These are phyloP conservation scores for Andinoacara biseriatus DNA, from an alignment of 2,113 vertebrate genomes.

Conservation along the genomic window DNA sequence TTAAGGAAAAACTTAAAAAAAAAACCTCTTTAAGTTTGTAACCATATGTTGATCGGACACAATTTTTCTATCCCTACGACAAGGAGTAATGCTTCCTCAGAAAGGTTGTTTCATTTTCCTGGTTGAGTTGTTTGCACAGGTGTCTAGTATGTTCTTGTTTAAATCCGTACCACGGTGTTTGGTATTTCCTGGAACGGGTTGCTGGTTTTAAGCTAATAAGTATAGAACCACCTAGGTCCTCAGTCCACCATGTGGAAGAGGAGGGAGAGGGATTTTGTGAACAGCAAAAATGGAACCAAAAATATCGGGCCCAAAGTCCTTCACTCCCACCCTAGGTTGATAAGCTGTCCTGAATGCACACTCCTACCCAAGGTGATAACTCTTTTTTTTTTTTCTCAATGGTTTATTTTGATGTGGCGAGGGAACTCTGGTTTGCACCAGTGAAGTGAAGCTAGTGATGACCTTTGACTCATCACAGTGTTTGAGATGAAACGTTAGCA, in stretches of 20 bases:
- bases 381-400: constrained; percentile 24
- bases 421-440: constrained; percentile 47
- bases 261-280: constrained; percentile 89
- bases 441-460: constrained; percentile 42
- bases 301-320: constrained; percentile 85
- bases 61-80: constrained; percentile 29
- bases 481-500: constrained; percentile 35
- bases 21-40: neutral
- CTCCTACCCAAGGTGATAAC: constrained; percentile 85
- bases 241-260: constrained; percentile 88
- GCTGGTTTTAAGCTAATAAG: constrained; percentile 83
- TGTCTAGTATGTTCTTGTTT: constrained; percentile 76
- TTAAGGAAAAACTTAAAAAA: constrained; percentile 53
- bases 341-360: constrained; percentile 83
- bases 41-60: constrained; percentile 18
- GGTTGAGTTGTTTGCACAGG: constrained; percentile 66
- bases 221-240: constrained; percentile 88
- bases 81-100: constrained; percentile 50
- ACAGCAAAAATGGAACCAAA: constrained; percentile 81
- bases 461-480: neutral
- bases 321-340: constrained; percentile 86
- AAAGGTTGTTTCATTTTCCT: constrained; percentile 51
- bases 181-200: constrained; percentile 74
- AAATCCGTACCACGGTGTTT: constrained; percentile 73
- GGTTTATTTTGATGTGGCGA: constrained; percentile 34